phyloP scores from a whole-genome alignment of 1,140 invertebrate genomes.

The Lasioglossum albipes region DNA sequence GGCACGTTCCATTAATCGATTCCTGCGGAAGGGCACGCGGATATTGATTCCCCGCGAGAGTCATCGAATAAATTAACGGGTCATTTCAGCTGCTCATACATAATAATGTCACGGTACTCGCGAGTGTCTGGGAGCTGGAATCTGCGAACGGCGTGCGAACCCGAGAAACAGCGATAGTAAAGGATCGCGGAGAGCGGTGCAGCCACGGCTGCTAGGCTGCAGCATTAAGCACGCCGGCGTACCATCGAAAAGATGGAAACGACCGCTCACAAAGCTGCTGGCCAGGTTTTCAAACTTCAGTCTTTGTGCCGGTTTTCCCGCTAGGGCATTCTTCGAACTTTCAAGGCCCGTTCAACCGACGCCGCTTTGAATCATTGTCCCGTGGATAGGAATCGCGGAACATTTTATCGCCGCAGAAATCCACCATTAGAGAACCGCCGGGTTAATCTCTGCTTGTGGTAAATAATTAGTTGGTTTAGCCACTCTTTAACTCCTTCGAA shows the following conservation, averaged over 20 bases:
- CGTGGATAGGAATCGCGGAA: not conserved
- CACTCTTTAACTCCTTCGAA: not conserved
- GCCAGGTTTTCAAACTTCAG: slow-evolving; percentile 24
- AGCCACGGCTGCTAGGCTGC: too few relatives aligned
- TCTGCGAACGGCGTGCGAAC: slow-evolving; percentile 26
- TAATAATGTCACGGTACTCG: slow-evolving; percentile 13
- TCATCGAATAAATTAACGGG: slow-evolving; percentile 48
- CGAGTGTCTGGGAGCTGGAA: slow-evolving; percentile 29
- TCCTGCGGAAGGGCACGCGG: slow-evolving; percentile 6
- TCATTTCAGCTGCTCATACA: slow-evolving; percentile 9
- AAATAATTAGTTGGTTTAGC: not conserved
- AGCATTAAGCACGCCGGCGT: not conserved
- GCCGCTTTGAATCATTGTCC: not conserved
- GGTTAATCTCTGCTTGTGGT: not conserved
- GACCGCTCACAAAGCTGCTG: slow-evolving; percentile 12
- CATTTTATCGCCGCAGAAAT: not conserved
- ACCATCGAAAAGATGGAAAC: slow-evolving; percentile 24
- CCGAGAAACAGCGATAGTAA: slow-evolving; percentile 18
- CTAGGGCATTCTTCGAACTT: not conserved
- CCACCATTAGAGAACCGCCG: not conserved
- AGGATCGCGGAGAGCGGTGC: slow-evolving; percentile 9
- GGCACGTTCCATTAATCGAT: slow-evolving; percentile 31
- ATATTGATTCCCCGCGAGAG: slow-evolving; percentile 41
- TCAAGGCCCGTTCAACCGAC: not conserved
- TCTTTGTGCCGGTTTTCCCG: slow-evolving; percentile 14